Evolutionary conservation across 2,113 vertebrate genomes (phyloP).

Genomic region (Silurus asotus): DNA sequence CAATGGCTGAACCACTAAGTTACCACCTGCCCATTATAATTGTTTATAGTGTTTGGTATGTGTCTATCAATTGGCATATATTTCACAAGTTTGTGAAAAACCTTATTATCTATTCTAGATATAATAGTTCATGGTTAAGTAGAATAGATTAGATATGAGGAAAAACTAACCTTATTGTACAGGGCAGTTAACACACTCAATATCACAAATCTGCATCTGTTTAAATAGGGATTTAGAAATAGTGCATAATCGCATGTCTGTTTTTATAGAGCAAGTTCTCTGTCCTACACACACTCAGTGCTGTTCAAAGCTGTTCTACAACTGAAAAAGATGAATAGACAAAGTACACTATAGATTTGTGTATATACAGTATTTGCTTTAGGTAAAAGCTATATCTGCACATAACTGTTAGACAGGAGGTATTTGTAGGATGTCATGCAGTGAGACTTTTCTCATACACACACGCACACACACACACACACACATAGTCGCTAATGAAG

Average conservation of each 20-base stretch:
- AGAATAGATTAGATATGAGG: no score
- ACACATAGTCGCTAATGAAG: constrained; percentile 31
- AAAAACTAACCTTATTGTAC: no score
- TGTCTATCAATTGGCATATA: no score
- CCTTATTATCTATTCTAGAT: no score
- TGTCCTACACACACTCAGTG: not conserved
- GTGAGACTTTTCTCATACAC: constrained; percentile 18
- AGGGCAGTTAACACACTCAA: no score
- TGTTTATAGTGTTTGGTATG: no score
- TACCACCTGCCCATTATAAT: no score
- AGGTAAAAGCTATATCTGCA: not conserved
- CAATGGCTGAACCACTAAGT: no score
- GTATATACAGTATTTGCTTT: not conserved
- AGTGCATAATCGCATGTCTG: not conserved
- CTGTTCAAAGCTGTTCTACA: not conserved
- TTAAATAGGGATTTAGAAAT: no score
- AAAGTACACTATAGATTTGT: not conserved
- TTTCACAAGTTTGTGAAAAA: no score
- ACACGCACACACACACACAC: constrained; percentile 29
- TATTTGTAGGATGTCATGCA: constrained; percentile 26
- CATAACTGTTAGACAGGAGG: not conserved
- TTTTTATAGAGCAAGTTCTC: not conserved
- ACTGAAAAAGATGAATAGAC: not conserved
- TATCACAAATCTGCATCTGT: no score
- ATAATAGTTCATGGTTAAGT: no score